phyloP scores from a whole-genome alignment of 2,113 vertebrate species.

The Cebus imitator region DNA sequence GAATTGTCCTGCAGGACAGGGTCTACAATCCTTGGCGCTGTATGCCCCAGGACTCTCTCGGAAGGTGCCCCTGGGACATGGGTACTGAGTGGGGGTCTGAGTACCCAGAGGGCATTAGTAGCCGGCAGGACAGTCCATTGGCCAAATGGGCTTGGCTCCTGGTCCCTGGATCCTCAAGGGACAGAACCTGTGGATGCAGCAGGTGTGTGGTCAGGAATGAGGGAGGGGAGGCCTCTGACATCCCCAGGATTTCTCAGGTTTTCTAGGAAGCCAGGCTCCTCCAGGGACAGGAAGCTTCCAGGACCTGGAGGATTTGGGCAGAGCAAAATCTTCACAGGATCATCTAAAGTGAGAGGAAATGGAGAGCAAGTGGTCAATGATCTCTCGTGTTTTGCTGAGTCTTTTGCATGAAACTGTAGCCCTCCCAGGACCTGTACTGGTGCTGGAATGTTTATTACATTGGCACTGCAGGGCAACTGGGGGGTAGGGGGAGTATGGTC shows the following conservation, averaged over 20 bases:
- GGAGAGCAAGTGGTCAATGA: neutral
- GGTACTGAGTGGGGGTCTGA: conserved; percentile 75
- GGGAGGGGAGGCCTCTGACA: neutral
- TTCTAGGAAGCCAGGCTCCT: neutral
- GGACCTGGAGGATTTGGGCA: neutral
- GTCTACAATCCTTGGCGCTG: conserved; percentile 82
- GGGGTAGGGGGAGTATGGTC: rapidly evolving
- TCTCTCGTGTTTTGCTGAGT: neutral
- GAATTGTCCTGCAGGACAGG: conserved; percentile 90
- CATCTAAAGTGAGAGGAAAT: neutral
- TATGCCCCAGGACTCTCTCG: conserved; percentile 82
- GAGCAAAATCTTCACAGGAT: neutral
- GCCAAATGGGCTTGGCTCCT: neutral
- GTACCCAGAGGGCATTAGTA: conserved; percentile 91
- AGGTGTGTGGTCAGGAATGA: neutral
- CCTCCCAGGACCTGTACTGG: neutral
- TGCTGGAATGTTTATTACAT: neutral
- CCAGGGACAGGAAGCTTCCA: neutral
- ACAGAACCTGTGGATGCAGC: conserved; percentile 81
- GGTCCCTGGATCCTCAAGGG: neutral
- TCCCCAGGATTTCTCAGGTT: neutral
- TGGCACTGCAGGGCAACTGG: neutral
- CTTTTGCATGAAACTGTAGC: neutral
- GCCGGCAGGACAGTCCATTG: conserved; percentile 87
- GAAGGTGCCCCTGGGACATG: conserved; percentile 83